Evolutionary conservation across 2,888 invertebrate species (phyloP).

Genomic region (Anodontia alba): DNA sequence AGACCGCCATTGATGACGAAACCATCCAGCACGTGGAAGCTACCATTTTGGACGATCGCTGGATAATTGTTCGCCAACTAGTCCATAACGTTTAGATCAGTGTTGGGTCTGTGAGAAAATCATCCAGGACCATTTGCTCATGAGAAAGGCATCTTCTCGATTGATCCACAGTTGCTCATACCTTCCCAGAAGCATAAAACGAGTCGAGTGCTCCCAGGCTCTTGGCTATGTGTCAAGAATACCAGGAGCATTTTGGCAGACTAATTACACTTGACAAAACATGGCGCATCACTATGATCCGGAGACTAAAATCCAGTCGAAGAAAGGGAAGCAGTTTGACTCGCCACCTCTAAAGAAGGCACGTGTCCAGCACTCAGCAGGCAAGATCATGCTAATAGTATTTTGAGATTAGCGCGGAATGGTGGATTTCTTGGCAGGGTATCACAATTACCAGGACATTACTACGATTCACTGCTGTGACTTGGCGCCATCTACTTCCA

Average conservation of each 20-base stretch:
- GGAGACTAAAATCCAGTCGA: slow-evolving; percentile 1
- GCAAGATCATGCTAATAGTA: slow-evolving; percentile 6
- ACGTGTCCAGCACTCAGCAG: background rate
- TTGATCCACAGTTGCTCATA: no score
- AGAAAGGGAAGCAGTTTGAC: slow-evolving; percentile 2
- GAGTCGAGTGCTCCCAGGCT: no score
- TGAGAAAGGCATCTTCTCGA: no score
- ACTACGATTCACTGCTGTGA: background rate
- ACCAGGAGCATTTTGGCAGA: background rate
- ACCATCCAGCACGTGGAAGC: no score
- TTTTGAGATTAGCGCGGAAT: background rate
- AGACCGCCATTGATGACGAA: no score
- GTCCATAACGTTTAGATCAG: no score
- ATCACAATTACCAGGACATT: slow-evolving; percentile 1
- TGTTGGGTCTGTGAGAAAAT: no score
- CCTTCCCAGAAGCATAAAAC: no score
- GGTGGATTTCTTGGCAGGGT: background rate
- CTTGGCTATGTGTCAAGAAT: no score
- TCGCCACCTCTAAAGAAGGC: background rate
- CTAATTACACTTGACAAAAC: slow-evolving; percentile 1
- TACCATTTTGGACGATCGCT: no score
- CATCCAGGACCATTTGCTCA: no score
- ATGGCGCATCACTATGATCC: slow-evolving; percentile 7
- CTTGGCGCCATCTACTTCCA: background rate
- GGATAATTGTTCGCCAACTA: no score